Conservation (phyloP, 2,888 invertebrate genomes). For the Agriopis marginaria region DNA sequence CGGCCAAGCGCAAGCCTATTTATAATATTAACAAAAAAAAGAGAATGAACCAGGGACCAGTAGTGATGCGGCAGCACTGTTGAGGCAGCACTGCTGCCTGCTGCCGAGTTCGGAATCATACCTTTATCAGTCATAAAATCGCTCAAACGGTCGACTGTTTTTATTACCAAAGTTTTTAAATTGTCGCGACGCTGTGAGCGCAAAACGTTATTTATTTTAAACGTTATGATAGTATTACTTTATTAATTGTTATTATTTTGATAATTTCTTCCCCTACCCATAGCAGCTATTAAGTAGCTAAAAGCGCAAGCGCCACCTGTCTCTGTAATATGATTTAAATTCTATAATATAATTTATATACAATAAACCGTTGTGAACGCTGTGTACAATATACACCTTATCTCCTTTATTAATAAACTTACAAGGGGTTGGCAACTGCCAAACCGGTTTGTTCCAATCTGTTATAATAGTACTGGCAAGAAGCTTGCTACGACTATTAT, state of each 20-base stretch:
- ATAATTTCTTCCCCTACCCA: not conserved
- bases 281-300: not conserved
- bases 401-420: constrained; percentile 1
- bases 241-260: constrained; percentile 1
- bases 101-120: no score
- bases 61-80: no score
- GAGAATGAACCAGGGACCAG: no score
- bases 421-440: no score
- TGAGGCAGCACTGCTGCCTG: no score
- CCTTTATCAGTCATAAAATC: constrained; percentile 18
- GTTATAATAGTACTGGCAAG: no score
- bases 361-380: no score
- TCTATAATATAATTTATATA: no score
- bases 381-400: not conserved
- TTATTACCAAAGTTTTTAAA: constrained; percentile 76
- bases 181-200: constrained; percentile 66
- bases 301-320: not conserved
- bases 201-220: constrained; percentile 44
- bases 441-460: no score
- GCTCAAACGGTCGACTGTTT: constrained; percentile 46
- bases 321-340: not conserved
- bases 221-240: constrained; percentile 1
- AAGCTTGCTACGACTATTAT: no score
- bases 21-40: no score
- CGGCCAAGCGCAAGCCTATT: no score